Conservation (phyloP, 1,140 invertebrate species). For the Pomacea maculata region DNA sequence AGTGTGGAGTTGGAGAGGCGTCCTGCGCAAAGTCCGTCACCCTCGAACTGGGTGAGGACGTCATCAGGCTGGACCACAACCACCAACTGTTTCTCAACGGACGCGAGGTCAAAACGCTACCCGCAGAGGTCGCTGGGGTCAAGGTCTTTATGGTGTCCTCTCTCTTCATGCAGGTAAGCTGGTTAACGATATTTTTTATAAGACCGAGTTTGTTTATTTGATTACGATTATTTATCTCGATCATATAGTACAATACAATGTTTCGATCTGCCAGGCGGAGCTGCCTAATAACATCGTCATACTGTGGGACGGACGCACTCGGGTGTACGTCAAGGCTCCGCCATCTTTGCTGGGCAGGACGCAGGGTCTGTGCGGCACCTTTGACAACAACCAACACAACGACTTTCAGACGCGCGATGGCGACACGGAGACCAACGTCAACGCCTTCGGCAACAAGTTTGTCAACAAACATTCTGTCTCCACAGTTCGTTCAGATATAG, state of each 20-base stretch:
- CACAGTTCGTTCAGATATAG: too few relatives aligned
- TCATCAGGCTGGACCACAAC: conserved; percentile 50
- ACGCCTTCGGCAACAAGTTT: conserved; percentile 77
- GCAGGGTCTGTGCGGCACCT: conserved; percentile 85
- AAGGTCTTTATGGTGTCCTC: conserved; percentile 80
- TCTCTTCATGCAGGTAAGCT: conserved; percentile 53
- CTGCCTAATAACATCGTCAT: conserved; percentile 80
- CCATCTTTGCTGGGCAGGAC: conserved; percentile 74
- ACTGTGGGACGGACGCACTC: conserved; percentile 75
- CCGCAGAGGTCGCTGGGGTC: conserved; percentile 70
- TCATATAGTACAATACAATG: too few relatives aligned
- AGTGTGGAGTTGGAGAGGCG: conserved; percentile 70
- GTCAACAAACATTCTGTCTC: too few relatives aligned
- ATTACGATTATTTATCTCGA: too few relatives aligned
- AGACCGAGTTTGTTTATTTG: too few relatives aligned
- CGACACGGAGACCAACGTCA: conserved; percentile 78
- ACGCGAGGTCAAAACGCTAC: conserved; percentile 74
- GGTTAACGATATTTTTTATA: neutral
- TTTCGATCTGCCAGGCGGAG: conserved; percentile 69
- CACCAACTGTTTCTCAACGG: conserved; percentile 69
- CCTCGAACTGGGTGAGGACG: conserved; percentile 7
- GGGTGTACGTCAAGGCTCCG: conserved; percentile 83
- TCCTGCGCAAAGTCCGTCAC: conserved; percentile 86
- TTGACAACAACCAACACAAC: conserved; percentile 85
- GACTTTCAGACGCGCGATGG: conserved; percentile 88